Conservation (phyloP, 2,797 vertebrate species). For the Macropus fuliginosus region DNA sequence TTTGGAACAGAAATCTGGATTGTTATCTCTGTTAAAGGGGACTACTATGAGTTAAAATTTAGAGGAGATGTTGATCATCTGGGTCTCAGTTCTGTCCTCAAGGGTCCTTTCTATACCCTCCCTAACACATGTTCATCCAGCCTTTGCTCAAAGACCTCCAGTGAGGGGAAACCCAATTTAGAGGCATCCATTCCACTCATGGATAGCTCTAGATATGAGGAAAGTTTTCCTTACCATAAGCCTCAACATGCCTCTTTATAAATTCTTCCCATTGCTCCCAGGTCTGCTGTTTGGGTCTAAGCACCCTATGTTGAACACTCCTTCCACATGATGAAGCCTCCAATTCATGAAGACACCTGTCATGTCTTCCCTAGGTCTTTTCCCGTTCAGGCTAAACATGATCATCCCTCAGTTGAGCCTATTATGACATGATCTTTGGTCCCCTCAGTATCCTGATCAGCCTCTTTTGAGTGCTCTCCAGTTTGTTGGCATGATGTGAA, state of each 20-base stretch:
- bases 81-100: not conserved
- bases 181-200: not conserved
- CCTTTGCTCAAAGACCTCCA: not conserved
- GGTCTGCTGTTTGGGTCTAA: not conserved
- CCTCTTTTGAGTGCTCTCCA: not conserved
- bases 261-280: not conserved
- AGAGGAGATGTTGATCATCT: not conserved
- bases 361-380: not conserved
- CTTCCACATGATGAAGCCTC: not conserved
- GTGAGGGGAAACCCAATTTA: not conserved
- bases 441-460: not conserved
- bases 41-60: not conserved
- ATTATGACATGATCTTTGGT: not conserved
- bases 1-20: not conserved
- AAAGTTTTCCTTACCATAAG: not conserved
- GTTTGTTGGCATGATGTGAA: not conserved
- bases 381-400: not conserved
- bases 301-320: not conserved
- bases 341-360: not conserved
- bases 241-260: not conserved
- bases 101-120: not conserved
- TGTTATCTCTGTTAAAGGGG: not conserved
- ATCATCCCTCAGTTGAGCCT: not conserved
- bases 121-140: not conserved
- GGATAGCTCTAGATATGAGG: not conserved